Base-by-base conservation (phyloP, 2,797 vertebrate species). In the Chlorospingus flavigularis region DNA sequence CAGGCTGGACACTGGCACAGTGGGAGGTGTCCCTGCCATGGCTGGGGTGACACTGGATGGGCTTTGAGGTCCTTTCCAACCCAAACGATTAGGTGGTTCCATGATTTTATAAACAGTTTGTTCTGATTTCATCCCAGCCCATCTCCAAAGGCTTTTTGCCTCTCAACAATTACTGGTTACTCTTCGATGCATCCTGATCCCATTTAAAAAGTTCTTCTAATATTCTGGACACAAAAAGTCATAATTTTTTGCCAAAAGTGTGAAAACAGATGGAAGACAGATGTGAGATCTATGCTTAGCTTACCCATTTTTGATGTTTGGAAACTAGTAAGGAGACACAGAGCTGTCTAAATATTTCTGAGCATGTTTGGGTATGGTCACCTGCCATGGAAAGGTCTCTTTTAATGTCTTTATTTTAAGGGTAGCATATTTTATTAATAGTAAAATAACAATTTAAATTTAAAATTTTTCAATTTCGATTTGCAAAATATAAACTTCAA, bases 351-450 rank as follows among this genome's bases (percentile, higher is more conserved):
- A 28, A 8, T 31, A 39, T 31, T 90, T 88, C 42, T 62, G 21
- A 76, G 8, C 9, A 11, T 5, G 0, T 61, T 78, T 72, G 31
- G 4, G 13, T 65, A 6, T 2, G 0, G 7, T 28, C 6, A 28
- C 0, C 13, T 55, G 10, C 12, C 12, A 25, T 10, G 5, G 9
- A 62, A 61, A 81, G 1, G 1, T 57, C 2, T 58, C 1, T 67
- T 73, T 70, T 45, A 14, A 11, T 1, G 0, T 33, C 35, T 74
- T 7, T 26, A 2, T 16, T 58, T 67, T 43, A 70, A 26, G 17
- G 14, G 2, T 25, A 17, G 0, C 23, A 3, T 40, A 45, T 42
- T 37, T 57, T 26, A 58, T n/a, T 62, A 24, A 11, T 33, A 24
- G 24, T 24, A 57, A 35, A 25, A 35, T 25, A 57, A 17, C 7